phyloP scores from a whole-genome alignment of 2,888 invertebrate species.

The Kuschelorhynchus macadamiae region DNA sequence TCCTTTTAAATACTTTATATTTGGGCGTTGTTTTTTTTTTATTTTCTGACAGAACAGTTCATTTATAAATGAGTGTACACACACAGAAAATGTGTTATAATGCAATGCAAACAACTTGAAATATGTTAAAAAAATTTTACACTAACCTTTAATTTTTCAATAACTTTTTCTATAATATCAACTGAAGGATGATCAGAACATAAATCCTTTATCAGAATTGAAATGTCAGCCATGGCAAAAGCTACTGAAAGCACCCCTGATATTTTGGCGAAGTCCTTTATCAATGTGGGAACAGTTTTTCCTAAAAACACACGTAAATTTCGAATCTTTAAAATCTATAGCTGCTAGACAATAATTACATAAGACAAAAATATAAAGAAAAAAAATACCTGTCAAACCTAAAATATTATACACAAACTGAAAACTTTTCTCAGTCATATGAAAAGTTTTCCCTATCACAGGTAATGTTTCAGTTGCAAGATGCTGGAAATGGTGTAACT shows the following conservation, averaged over 20 bases:
- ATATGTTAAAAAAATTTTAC: background rate
- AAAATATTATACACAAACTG: conserved; percentile 54
- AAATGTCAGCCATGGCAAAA: conserved; percentile 54
- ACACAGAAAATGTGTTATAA: too few relatives aligned
- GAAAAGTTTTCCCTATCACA: conserved; percentile 53
- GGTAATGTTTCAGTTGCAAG: conserved; percentile 52
- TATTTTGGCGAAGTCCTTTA: conserved; percentile 47
- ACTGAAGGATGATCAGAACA: conserved; percentile 54
- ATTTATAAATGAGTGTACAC: too few relatives aligned
- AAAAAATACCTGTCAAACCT: conserved; percentile 48
- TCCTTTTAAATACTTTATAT: too few relatives aligned
- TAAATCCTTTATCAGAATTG: conserved; percentile 53
- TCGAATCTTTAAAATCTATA: too few relatives aligned
- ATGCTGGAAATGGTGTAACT: conserved; percentile 53
- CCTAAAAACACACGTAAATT: conserved; percentile 23
- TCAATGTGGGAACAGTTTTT: conserved; percentile 36
- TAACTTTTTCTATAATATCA: conserved; percentile 52
- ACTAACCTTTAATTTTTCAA: conserved; percentile 46
- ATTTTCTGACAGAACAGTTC: too few relatives aligned
- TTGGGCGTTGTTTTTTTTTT: too few relatives aligned
- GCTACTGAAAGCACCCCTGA: conserved; percentile 54
- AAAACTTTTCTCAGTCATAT: conserved; percentile 55
- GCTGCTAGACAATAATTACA: too few relatives aligned
- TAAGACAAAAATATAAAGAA: too few relatives aligned
- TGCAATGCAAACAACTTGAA: too few relatives aligned